A percentile compares a stretch with the other conserved stretches of the same genome.
These are phyloP conservation scores for Calliopsis andreniformis DNA, from an alignment of 1,140 invertebrate species.

Conservation along the genomic window DNA sequence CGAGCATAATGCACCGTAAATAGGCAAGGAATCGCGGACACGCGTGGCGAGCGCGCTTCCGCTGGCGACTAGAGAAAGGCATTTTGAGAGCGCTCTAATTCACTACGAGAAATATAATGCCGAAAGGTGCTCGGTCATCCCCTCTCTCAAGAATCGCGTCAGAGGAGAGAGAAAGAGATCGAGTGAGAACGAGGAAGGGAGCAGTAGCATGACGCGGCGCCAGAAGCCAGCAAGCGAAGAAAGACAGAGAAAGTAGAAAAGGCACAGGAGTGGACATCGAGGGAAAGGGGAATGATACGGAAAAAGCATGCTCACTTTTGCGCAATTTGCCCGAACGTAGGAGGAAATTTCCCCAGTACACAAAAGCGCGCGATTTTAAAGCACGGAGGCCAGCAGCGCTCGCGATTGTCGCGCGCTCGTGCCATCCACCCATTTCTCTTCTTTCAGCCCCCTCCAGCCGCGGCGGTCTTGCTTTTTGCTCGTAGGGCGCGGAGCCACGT, in stretches of 20 bases:
- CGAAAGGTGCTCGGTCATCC: conserved; percentile 37
- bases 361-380: conserved; percentile 50
- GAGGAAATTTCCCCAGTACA: conserved; percentile 39
- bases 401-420: conserved; percentile 35
- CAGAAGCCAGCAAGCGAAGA: conserved; percentile 14
- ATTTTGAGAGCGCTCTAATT: conserved; percentile 44
- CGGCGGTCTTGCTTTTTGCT: not conserved
- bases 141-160: conserved; percentile 22
- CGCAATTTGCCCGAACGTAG: conserved; percentile 40
- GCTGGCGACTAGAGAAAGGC: conserved; percentile 31
- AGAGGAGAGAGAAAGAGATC: no score
- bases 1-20: conserved; percentile 38
- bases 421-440: conserved; percentile 9
- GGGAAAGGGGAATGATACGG: conserved; percentile 50
- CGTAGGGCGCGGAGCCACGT: conserved; percentile 2
- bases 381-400: not conserved
- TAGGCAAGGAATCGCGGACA: conserved; percentile 31
- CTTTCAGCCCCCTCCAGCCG: not conserved
- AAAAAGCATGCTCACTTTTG: conserved; percentile 53
- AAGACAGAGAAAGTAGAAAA: conserved; percentile 40
- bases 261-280: conserved; percentile 39
- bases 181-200: not conserved
- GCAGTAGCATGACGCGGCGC: not conserved
- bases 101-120: conserved; percentile 44
- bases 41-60: conserved; percentile 8